Percentiles rank a stretch among this genome's conserved stretches.
Evolutionary conservation across 2,113 vertebrate genomes (phyloP).

Genomic region (Catagonus wagneri): DNA sequence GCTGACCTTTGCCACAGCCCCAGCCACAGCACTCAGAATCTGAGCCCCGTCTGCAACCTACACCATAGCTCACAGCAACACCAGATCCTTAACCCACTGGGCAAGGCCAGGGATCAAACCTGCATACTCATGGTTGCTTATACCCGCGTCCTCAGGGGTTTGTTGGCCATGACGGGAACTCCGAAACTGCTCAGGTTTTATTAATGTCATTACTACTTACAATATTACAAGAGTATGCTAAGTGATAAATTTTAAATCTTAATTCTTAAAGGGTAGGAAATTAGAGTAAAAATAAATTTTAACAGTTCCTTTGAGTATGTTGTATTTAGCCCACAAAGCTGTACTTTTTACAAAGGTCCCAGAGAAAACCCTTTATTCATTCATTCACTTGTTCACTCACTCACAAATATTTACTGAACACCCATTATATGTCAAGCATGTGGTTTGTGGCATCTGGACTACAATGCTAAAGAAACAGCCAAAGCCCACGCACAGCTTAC

Average conservation of each 20-base stretch:
- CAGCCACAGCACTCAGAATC: too few relatives aligned
- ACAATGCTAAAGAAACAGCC: neutral
- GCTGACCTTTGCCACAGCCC: too few relatives aligned
- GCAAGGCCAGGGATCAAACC: too few relatives aligned
- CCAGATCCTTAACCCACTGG: too few relatives aligned
- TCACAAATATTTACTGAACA: neutral
- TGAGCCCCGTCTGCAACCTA: too few relatives aligned
- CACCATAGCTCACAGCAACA: too few relatives aligned
- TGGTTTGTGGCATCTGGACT: neutral
- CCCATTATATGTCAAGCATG: neutral
- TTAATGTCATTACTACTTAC: neutral
- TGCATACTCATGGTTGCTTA: too few relatives aligned
- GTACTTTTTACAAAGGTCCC: neutral
- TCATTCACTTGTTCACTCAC: neutral
- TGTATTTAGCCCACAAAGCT: neutral
- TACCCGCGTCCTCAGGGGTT: too few relatives aligned
- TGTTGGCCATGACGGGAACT: too few relatives aligned
- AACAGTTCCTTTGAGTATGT: neutral
- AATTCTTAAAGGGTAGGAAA: neutral
- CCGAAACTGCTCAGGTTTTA: neutral
- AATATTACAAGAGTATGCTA: neutral
- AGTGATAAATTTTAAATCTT: constrained; percentile 3
- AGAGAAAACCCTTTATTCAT: neutral
- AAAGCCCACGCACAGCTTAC: neutral
- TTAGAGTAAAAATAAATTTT: constrained; percentile 12